Percentiles rank a stretch among this genome's conserved stretches.
phyloP scores from a whole-genome alignment of 1,140 invertebrate species.

The Drosophila cardini region DNA sequence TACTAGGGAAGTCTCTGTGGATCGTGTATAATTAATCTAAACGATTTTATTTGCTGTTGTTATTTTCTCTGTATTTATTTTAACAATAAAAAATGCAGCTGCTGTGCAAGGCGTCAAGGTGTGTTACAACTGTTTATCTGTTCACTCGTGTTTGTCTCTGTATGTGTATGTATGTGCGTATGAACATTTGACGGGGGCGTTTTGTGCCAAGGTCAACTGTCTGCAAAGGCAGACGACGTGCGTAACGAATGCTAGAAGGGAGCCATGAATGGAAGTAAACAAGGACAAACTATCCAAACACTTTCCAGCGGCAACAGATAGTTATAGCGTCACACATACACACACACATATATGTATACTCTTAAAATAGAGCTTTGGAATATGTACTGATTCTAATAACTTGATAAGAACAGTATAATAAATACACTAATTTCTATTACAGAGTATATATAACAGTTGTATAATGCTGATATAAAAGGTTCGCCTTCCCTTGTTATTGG shows the following conservation, averaged over 20 bases:
- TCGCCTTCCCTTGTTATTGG: background rate
- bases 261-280: slow-evolving; percentile 9
- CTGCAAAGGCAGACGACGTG: slow-evolving; percentile 37
- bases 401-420: slow-evolving; percentile 9
- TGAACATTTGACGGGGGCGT: slow-evolving; percentile 33
- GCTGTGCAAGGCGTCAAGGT: slow-evolving; percentile 16
- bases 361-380: background rate
- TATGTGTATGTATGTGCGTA: slow-evolving; percentile 1
- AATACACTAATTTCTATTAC: background rate
- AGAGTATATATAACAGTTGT: background rate
- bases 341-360: background rate
- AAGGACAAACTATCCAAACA: slow-evolving; percentile 13
- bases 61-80: slow-evolving; percentile 8
- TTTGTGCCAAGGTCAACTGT: slow-evolving; percentile 54
- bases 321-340: slow-evolving; percentile 6
- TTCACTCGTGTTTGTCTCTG: background rate
- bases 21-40: slow-evolving; percentile 30
- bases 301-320: slow-evolving; percentile 20
- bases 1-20: background rate
- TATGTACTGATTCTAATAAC: background rate
- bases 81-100: slow-evolving; percentile 21
- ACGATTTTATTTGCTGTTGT: slow-evolving; percentile 9
- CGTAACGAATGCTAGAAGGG: slow-evolving; percentile 3
- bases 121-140: slow-evolving; percentile 4
- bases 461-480: background rate